These are phyloP conservation scores for Takifugu bimaculatus DNA, from an alignment of 2,113 vertebrate genomes.

Conservation along the genomic window DNA sequence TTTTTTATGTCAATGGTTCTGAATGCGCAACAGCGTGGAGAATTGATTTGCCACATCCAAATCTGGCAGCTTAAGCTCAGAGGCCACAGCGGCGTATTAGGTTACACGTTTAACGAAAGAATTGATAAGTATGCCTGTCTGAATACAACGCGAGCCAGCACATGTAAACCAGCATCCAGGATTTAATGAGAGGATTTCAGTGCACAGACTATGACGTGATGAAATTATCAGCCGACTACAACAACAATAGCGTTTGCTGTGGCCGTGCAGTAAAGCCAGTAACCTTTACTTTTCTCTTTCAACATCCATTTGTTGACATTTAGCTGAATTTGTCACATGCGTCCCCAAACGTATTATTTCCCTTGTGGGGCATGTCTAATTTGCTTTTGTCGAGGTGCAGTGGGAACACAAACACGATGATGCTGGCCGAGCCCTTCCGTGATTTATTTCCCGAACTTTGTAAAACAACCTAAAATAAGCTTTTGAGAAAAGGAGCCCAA, in stretches of 20 bases:
- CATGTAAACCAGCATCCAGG: not conserved
- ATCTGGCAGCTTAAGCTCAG: slow-evolving; percentile 24
- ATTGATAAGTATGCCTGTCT: slow-evolving; percentile 28
- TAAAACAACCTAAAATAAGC: no score
- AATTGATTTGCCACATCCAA: slow-evolving; percentile 49
- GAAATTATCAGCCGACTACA: no score
- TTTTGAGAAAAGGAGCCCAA: no score
- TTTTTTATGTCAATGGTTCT: slow-evolving; percentile 23
- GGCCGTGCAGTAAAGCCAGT: no score
- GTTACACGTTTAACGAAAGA: slow-evolving; percentile 38
- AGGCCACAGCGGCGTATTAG: slow-evolving; percentile 28
- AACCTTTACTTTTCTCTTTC: no score
- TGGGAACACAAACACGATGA: not conserved
- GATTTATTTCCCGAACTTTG: not conserved
- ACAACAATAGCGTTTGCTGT: no score
- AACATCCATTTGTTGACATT: no score
- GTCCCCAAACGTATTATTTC: no score
- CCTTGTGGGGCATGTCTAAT: no score
- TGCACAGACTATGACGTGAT: no score
- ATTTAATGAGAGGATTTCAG: not conserved
- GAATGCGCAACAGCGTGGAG: slow-evolving; percentile 38
- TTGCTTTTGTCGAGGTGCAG: slow-evolving; percentile 5
- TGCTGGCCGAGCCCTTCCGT: not conserved
- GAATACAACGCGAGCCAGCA: not conserved
- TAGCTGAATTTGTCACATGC: no score